A percentile compares a stretch with the other conserved stretches of the same genome.
phyloP scores from a whole-genome alignment of 2,888 invertebrate genomes.

The Noctua pronuba region DNA sequence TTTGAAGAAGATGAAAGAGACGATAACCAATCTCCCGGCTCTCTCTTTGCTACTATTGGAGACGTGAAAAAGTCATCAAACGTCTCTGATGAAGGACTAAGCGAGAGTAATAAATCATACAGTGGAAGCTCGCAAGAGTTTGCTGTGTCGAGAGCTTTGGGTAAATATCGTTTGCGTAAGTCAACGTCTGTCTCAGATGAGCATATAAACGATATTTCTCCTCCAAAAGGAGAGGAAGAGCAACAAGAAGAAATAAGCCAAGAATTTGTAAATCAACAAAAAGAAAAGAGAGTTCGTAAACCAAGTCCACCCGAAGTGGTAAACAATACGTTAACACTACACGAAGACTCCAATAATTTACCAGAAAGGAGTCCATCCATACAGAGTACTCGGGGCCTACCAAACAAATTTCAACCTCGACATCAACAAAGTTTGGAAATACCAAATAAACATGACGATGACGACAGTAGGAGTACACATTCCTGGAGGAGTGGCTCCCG shows the following conservation, averaged over 20 bases:
- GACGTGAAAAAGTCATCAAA: conserved; percentile 92
- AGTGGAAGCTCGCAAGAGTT: conserved; percentile 95
- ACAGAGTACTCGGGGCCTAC: conserved; percentile 90
- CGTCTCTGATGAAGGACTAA: conserved; percentile 91
- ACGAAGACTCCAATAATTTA: conserved; percentile 88
- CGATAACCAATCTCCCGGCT: conserved; percentile 91
- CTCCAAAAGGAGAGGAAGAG: conserved; percentile 80
- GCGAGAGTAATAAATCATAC: conserved; percentile 89
- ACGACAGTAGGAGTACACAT: conserved; percentile 96
- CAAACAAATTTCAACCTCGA: conserved; percentile 91
- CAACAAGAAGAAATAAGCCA: conserved; percentile 75
- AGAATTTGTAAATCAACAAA: conserved; percentile 73
- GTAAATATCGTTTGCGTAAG: conserved; percentile 94
- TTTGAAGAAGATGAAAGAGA: conserved; percentile 92
- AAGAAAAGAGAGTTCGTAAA: conserved; percentile 80
- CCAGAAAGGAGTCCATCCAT: conserved; percentile 93
- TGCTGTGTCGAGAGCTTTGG: conserved; percentile 95
- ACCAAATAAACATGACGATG: conserved; percentile 94
- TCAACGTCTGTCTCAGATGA: conserved; percentile 93
- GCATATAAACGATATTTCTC: conserved; percentile 89
- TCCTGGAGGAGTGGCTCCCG: conserved; percentile 96
- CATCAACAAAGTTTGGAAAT: conserved; percentile 95
- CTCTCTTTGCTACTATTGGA: conserved; percentile 94
- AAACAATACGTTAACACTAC: conserved; percentile 76
- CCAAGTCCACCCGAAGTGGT: conserved; percentile 84